Percentiles rank a stretch among this genome's conserved stretches.
Evolutionary conservation across 2,113 vertebrate genomes (phyloP).

Genomic region (Eubucco bourcierii): DNA sequence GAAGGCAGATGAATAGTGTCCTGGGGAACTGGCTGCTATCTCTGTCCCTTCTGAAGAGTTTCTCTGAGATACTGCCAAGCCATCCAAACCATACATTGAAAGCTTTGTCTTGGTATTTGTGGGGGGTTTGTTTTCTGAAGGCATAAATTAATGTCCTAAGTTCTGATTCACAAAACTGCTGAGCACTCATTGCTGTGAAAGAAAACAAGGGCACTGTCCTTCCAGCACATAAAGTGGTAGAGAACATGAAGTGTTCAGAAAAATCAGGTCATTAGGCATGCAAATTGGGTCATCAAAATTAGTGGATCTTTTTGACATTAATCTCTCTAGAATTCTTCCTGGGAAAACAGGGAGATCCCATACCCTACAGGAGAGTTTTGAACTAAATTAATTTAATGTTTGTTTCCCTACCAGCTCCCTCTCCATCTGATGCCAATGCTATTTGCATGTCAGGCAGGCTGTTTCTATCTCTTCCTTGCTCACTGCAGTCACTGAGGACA

Average conservation of each 20-base stretch:
- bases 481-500: not conserved
- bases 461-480: not conserved
- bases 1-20: slow-evolving; percentile 56
- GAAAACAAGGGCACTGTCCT: slow-evolving; percentile 64
- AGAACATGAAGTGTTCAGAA: slow-evolving; percentile 39
- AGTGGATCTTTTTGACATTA: slow-evolving; percentile 72
- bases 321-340: slow-evolving; percentile 67
- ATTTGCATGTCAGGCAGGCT: not conserved
- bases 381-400: slow-evolving; percentile 73
- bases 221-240: slow-evolving; percentile 35
- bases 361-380: slow-evolving; percentile 71
- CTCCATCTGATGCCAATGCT: slow-evolving; percentile 48
- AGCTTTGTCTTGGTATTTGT: not conserved
- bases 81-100: slow-evolving; percentile 25
- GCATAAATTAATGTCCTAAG: slow-evolving; percentile 41
- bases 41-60: slow-evolving; percentile 15
- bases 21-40: slow-evolving; percentile 42
- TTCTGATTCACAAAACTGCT: slow-evolving; percentile 47
- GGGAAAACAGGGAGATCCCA: slow-evolving; percentile 68
- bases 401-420: slow-evolving; percentile 49
- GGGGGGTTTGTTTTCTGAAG: slow-evolving; percentile 17
- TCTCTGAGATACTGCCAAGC: slow-evolving; percentile 46
- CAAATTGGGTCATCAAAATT: slow-evolving; percentile 72
- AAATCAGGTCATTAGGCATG: slow-evolving; percentile 71
- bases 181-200: slow-evolving; percentile 8